Conservation (phyloP, 2,113 vertebrate genomes). For the Urocolius indicus region DNA sequence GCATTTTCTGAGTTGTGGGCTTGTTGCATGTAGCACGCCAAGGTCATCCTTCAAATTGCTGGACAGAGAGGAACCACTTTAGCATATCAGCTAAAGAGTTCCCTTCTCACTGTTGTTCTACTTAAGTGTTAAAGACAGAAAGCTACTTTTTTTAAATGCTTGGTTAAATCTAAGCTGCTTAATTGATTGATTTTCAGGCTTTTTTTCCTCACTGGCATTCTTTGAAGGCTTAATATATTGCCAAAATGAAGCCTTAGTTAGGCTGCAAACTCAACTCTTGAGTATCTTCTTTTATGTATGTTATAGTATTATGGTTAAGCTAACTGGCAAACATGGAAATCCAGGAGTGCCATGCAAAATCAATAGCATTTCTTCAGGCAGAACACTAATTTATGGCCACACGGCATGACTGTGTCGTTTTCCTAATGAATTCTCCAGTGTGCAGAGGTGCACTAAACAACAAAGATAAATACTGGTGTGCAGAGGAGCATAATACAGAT, state of each 20-base stretch:
- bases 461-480: conserved; percentile 60
- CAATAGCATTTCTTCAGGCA: conserved; percentile 48
- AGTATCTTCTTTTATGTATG: neutral
- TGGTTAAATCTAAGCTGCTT: neutral
- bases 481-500: conserved; percentile 47
- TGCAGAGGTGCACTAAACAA: conserved; percentile 60
- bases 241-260: neutral
- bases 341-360: neutral
- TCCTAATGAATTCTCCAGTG: conserved; percentile 68
- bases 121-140: neutral
- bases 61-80: neutral
- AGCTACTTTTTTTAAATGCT: neutral
- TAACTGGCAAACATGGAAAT: conserved; percentile 16
- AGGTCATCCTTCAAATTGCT: neutral
- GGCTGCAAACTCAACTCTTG: neutral
- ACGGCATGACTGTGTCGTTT: conserved; percentile 7
- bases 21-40: neutral
- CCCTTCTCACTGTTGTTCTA: neutral
- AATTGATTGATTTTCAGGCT: neutral
- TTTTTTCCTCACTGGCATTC: neutral
- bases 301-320: conserved; percentile 15
- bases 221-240: neutral
- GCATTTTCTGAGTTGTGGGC: neutral
- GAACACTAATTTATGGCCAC: conserved; percentile 56
- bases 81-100: neutral